Conservation (phyloP, 2,797 vertebrate genomes). For the Etheostoma perlongum region DNA sequence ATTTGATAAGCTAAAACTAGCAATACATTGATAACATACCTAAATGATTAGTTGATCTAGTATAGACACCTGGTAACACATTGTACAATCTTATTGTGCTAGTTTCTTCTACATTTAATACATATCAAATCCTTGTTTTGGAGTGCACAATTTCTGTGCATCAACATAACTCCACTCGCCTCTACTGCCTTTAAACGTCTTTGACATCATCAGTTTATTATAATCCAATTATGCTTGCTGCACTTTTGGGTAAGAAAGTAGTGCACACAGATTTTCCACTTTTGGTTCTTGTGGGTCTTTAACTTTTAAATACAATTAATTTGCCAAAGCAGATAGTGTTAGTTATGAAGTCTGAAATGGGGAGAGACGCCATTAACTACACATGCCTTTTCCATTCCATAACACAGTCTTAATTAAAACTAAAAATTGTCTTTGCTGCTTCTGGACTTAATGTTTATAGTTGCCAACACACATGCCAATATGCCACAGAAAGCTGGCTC, state of each 20-base stretch:
- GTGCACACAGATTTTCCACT: slow-evolving; percentile 45
- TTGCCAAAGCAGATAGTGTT: slow-evolving; percentile 60
- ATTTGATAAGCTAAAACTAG: neutral
- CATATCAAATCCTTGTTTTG: neutral
- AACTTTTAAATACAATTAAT: slow-evolving; percentile 77
- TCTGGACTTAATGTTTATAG: slow-evolving; percentile 74
- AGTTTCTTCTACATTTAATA: neutral
- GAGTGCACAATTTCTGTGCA: neutral
- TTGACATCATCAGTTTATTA: slow-evolving; percentile 47
- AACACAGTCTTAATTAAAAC: slow-evolving; percentile 77
- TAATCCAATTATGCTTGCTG: slow-evolving; percentile 42
- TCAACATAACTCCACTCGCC: neutral
- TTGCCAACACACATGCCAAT: slow-evolving; percentile 65
- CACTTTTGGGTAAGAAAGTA: slow-evolving; percentile 45
- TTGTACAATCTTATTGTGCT: neutral
- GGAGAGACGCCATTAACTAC: slow-evolving; percentile 71
- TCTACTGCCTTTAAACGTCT: slow-evolving; percentile 4
- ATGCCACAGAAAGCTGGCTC: slow-evolving; percentile 71
- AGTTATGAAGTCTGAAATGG: slow-evolving; percentile 68
- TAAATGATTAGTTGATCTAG: neutral
- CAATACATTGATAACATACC: neutral
- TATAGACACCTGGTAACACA: neutral
- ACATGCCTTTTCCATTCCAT: slow-evolving; percentile 67
- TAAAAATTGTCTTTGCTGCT: slow-evolving; percentile 63
- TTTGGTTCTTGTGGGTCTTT: slow-evolving; percentile 67